Base-by-base conservation (phyloP, 1,140 invertebrate genomes). In the Chelonus insularis region DNA sequence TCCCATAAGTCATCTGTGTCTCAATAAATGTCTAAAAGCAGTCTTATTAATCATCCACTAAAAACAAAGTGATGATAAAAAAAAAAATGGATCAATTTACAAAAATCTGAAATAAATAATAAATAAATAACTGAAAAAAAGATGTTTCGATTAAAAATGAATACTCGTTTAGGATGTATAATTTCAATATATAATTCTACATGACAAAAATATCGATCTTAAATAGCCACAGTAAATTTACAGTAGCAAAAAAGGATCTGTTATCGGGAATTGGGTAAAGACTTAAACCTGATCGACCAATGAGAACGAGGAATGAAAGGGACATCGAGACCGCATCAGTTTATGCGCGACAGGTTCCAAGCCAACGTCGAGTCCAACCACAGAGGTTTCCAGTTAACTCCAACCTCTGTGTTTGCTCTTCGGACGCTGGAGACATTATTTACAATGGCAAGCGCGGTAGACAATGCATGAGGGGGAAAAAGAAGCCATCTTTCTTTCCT, bases 271-370 rank as follows among this genome's bases (percentile, higher is more conserved):
- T 57, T 45, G 37, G 20, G 54, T 57, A 39, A 57, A 45, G 54
- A 20, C 12, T 47, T 23, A 29, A 29, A 21, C 47, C 12, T 9
- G 45, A 66, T 66, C 71, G 68, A 71, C 72, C 70, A 69, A 71
- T 72, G 70, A 65, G 68, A 68, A 57, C 69, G 56, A 54, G 20
- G 50, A 65, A 65, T 45, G 61, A 66, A 72, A 69, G 64, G 66
- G 68, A 72, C 68, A 76, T 73, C 68, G 72, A 61, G 65, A 68
- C 71, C 70, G 72, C 77, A 77, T 76, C 76, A 72, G 76, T 75
- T 76, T 76, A 74, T 74, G 70, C 66, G 71, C 76, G 75, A 79
- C 76, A 77, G 76, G 76, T 77, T 77, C 71, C 68, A 20, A 23
- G 21, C 45, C 2, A 4, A 20, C 6, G 20, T 14, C n/a, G 50